Percentiles rank a stretch among this genome's conserved stretches.
These are phyloP conservation scores for Leptinotarsa tumamoca DNA, from an alignment of 2,888 invertebrate genomes.

Conservation along the genomic window DNA sequence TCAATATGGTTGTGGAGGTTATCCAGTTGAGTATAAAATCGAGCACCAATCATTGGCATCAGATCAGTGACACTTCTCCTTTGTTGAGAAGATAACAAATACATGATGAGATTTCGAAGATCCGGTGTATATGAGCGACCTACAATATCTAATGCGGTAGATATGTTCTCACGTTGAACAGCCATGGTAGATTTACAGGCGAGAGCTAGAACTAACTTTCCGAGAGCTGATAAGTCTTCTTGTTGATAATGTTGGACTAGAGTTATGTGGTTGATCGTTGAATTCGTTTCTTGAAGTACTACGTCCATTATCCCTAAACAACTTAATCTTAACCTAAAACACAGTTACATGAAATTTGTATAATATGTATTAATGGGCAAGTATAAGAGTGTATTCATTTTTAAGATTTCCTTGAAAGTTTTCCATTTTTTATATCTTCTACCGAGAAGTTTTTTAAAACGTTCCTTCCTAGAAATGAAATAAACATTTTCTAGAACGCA, in stretches of 20 bases:
- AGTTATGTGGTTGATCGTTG: constrained; percentile 72
- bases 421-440: no score
- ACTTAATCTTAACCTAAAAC: constrained; percentile 78
- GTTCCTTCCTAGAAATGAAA: no score
- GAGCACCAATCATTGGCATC: constrained; percentile 99
- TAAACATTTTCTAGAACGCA: no score
- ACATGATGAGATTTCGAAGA: constrained; percentile 94
- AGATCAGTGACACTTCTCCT: constrained; percentile 91
- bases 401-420: no score
- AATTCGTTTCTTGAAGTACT: constrained; percentile 78
- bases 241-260: constrained; percentile 82
- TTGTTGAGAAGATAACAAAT: constrained; percentile 76
- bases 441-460: no score
- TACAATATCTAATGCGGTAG: constrained; percentile 89
- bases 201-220: constrained; percentile 89
- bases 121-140: constrained; percentile 92
- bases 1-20: constrained; percentile 89
- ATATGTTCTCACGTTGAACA: constrained; percentile 87
- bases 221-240: constrained; percentile 92
- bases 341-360: constrained; percentile 1
- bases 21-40: constrained; percentile 94
- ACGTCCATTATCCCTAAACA: constrained; percentile 86
- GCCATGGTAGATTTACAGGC: constrained; percentile 94
- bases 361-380: background rate
- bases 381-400: no score